Conservation (phyloP, 2,113 vertebrate species). For the Cryptotis parvus region DNA sequence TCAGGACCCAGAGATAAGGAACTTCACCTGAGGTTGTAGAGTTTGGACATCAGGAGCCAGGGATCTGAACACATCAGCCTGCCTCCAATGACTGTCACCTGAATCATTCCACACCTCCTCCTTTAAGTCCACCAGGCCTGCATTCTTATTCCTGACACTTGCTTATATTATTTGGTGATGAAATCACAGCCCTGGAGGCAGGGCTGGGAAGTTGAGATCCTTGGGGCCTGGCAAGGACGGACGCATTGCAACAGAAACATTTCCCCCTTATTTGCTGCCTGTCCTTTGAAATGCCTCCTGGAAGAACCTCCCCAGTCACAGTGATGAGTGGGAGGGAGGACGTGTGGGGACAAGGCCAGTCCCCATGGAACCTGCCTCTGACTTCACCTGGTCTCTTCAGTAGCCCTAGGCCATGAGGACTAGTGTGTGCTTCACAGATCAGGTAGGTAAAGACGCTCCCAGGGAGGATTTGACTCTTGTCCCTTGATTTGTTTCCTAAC, state of each 20-base stretch:
- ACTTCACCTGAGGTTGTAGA: background rate
- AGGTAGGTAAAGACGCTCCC: background rate
- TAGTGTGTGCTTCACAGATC: background rate
- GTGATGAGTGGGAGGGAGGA: fast-evolving
- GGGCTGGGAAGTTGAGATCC: background rate
- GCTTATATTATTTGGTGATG: background rate
- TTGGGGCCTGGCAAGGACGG: background rate
- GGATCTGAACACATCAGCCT: background rate
- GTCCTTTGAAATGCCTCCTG: background rate
- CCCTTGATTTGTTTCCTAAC: background rate
- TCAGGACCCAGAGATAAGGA: background rate
- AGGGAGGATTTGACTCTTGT: fast-evolving
- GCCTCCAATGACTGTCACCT: background rate
- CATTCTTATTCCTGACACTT: background rate
- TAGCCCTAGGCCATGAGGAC: background rate
- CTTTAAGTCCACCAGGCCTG: background rate
- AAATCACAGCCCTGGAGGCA: background rate
- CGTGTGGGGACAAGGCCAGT: fast-evolving
- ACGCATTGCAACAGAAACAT: background rate
- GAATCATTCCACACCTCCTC: background rate
- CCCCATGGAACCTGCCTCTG: too few species aligned
- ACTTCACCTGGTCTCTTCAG: background rate
- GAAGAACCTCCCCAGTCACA: too few species aligned
- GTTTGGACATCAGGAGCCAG: background rate
- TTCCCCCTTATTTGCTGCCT: background rate